Evolutionary conservation across 92 coral and sea anemone genomes (phyloP).

Genomic region (Epizoanthus illoricatus): DNA sequence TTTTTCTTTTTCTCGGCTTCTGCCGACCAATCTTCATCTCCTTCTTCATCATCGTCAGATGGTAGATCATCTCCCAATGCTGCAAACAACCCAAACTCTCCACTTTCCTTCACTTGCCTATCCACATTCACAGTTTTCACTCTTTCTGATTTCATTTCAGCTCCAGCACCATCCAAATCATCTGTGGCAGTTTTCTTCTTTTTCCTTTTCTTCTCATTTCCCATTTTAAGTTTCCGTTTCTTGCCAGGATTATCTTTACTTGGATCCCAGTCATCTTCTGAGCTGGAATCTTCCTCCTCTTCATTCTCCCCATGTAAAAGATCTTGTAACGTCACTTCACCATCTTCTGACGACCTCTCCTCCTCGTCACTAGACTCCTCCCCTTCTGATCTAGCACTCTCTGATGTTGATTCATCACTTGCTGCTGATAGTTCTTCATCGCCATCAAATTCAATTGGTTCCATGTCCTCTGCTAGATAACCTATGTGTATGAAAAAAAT

Average conservation of each 20-base stretch:
- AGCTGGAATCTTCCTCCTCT: constrained; percentile 58
- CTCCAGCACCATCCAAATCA: background rate
- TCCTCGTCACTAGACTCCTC: constrained; percentile 56
- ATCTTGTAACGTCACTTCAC: constrained; percentile 57
- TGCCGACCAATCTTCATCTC: constrained; percentile 20
- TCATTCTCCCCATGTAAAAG: constrained; percentile 62
- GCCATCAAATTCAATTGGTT: constrained; percentile 79
- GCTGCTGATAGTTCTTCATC: constrained; percentile 63
- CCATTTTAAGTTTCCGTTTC: constrained; percentile 54
- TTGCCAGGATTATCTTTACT: constrained; percentile 72
- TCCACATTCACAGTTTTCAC: background rate
- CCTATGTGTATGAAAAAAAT: constrained; percentile 48
- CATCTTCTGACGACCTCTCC: constrained; percentile 56
- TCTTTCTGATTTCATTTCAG: background rate
- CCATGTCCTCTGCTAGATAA: constrained; percentile 90
- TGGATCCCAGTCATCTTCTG: constrained; percentile 93
- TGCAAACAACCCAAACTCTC: background rate
- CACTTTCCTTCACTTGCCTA: background rate
- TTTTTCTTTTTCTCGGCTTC: constrained; percentile 24
- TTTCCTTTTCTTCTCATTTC: constrained; percentile 47
- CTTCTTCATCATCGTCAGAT: constrained; percentile 9
- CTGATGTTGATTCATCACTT: constrained; percentile 70
- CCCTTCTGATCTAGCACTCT: constrained; percentile 45
- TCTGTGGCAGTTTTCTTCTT: constrained; percentile 4
- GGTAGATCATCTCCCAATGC: background rate